Evolutionary conservation across 2,888 invertebrate species (phyloP), one percentile per base, ranked within the genome.

Genomic region (Metallyticus violacea): DNA sequence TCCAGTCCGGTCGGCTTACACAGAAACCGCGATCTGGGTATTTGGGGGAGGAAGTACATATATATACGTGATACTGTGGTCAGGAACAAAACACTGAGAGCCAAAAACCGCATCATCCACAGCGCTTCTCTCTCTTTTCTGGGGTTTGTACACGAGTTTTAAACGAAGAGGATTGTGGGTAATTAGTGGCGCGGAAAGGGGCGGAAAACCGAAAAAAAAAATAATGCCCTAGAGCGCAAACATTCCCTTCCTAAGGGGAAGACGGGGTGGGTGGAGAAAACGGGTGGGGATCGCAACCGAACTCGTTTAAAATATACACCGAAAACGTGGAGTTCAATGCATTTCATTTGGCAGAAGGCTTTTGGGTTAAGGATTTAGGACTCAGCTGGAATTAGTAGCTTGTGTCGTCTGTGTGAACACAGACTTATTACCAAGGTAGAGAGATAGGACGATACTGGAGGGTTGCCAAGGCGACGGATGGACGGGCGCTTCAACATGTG

Each of bases 391-490:
- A 82, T 82, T 82, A 82, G 26, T 82, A 26, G 40, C 40, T 62
- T 62, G 40, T 62, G 40, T 62, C 40, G 40, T 62, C 40, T 62
- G 40, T 62, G 40, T 62, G 40, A 62, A 62, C 40, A 22, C 62
- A 76, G 82, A 82, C 82, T 82, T 82, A 82, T 82, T 82, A 82
- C 62, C 82, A 82, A 82, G 82, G 82, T 82, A 82, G 62, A 82
- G 81, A 7, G 25, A 15, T 62, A 62, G 40, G 40, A 62, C 40
- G 40, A 62, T 62, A 62, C 76, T 82, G 82, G 82, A 9, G 22
- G 25, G 76, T 26, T 62, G 40, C 82, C 82, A 82, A 62, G 81
- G 82, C 76, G 82, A 82, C 40, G 62, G 6, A 26, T 26, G 76
- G 29, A 22, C 2, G 15, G n/a, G 15, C 81, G 62, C 82, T 62